Evolutionary conservation across 2,113 vertebrate species (phyloP).

Genomic region (Rhinolophus sinicus): DNA sequence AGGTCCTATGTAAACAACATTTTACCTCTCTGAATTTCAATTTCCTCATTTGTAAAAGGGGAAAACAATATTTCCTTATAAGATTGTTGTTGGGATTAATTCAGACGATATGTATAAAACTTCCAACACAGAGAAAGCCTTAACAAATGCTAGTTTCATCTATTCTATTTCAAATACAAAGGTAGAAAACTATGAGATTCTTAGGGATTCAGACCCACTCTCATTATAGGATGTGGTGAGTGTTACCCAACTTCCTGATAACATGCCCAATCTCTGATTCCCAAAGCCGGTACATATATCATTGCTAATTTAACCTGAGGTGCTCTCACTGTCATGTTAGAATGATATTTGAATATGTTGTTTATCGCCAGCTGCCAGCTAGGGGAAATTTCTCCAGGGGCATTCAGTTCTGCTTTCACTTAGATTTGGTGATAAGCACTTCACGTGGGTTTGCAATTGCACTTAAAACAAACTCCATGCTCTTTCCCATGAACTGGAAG

Average conservation of each 20-base stretch:
- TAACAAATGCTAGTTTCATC: not conserved
- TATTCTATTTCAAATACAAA: not conserved
- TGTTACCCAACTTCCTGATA: not conserved
- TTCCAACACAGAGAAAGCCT: not conserved
- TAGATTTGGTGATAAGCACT: not conserved
- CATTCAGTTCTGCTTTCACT: constrained; percentile 65
- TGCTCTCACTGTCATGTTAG: constrained; percentile 33
- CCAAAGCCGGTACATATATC: not conserved
- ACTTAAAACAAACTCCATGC: not conserved
- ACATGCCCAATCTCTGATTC: constrained; percentile 10
- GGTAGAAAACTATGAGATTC: not conserved
- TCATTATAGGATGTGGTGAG: constrained; percentile 22
- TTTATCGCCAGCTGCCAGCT: constrained; percentile 6
- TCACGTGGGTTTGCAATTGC: not conserved
- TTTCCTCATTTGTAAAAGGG: not conserved
- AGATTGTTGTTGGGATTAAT: not conserved
- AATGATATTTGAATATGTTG: constrained; percentile 60
- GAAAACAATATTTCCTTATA: not conserved
- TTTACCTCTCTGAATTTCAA: not conserved
- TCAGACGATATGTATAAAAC: not conserved
- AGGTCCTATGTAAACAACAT: not conserved
- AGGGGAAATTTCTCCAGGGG: constrained; percentile 66
- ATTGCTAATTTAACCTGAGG: constrained; percentile 57
- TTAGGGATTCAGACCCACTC: not conserved
- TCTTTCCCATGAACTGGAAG: not conserved